Conservation (phyloP, 2,797 vertebrate species). For the Pseudochirops corinnae region DNA sequence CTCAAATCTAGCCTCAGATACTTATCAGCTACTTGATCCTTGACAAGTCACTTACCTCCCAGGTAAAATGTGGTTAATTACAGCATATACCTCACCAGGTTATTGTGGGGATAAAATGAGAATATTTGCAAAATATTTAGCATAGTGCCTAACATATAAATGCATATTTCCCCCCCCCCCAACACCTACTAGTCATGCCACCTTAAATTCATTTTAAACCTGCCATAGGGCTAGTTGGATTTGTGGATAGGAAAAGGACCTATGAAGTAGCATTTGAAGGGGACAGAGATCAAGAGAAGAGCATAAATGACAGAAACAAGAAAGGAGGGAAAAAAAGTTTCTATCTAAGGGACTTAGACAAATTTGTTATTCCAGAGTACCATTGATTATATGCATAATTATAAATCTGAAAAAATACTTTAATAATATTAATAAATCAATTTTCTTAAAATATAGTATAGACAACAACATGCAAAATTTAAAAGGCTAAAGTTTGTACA, state of each 20-base stretch:
- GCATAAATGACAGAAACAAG: not conserved
- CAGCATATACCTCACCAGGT: fast-evolving
- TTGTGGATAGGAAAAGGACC: not conserved
- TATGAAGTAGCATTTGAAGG: not conserved
- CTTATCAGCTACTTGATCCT: not conserved
- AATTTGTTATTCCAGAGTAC: not conserved
- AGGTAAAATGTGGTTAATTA: not conserved
- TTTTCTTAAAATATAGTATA: not conserved
- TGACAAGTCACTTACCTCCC: not conserved
- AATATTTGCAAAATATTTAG: not conserved
- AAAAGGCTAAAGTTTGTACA: not conserved
- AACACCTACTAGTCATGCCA: not conserved
- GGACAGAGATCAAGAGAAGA: not conserved
- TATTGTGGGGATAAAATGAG: not conserved
- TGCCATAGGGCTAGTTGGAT: not conserved
- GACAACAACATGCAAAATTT: not conserved
- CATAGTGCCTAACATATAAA: not conserved
- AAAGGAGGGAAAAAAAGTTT: not conserved
- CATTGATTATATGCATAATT: not conserved
- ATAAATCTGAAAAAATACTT: not conserved
- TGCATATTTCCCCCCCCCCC: too few relatives aligned
- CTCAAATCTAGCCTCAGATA: not conserved
- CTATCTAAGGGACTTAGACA: not conserved
- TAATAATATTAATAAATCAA: not conserved
- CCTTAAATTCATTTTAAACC: not conserved